A percentile compares a stretch with the other conserved stretches of the same genome.
These are phyloP conservation scores for Pseudachorutes palmiensis DNA, from an alignment of 1,140 invertebrate genomes.

Conservation along the genomic window DNA sequence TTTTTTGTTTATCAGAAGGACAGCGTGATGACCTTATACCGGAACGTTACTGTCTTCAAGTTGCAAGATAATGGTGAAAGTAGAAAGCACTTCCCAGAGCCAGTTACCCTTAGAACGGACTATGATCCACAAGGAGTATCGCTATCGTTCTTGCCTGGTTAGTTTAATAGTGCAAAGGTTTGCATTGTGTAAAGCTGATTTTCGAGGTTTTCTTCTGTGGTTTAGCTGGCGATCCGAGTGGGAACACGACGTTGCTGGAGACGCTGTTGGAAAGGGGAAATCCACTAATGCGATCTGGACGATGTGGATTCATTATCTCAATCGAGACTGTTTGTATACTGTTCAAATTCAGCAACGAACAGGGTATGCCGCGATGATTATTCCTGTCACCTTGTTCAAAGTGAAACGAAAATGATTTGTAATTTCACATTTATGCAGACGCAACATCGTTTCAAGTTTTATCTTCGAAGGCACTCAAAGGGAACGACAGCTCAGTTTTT, in stretches of 20 bases:
- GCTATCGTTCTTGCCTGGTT: conserved; percentile 56
- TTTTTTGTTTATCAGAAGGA: background rate
- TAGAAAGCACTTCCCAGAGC: conserved; percentile 33
- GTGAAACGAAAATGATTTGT: background rate
- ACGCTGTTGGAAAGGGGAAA: conserved; percentile 25
- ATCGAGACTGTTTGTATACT: conserved; percentile 23
- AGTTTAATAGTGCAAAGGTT: conserved; percentile 34
- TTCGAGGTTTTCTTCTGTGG: too few relatives aligned
- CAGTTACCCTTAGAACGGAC: conserved; percentile 59
- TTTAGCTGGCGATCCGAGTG: conserved; percentile 19
- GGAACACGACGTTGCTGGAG: conserved; percentile 17
- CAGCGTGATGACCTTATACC: conserved; percentile 20
- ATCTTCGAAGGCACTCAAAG: conserved; percentile 66
- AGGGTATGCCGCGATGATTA: conserved; percentile 15
- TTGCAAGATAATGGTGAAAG: conserved; percentile 15
- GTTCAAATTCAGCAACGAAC: conserved; percentile 19
- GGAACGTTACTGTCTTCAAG: conserved; percentile 24
- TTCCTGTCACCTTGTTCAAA: background rate
- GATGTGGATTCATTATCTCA: conserved; percentile 25
- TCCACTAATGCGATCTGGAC: conserved; percentile 26
- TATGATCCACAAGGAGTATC: conserved; percentile 67
- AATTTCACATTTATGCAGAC: too few relatives aligned
- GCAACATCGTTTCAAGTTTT: conserved; percentile 66
- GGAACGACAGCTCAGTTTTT: conserved; percentile 75
- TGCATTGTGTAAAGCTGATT: conserved; percentile 29